These are phyloP conservation scores for Vollenhovia emeryi DNA, from an alignment of 1,140 invertebrate species.

Conservation along the genomic window DNA sequence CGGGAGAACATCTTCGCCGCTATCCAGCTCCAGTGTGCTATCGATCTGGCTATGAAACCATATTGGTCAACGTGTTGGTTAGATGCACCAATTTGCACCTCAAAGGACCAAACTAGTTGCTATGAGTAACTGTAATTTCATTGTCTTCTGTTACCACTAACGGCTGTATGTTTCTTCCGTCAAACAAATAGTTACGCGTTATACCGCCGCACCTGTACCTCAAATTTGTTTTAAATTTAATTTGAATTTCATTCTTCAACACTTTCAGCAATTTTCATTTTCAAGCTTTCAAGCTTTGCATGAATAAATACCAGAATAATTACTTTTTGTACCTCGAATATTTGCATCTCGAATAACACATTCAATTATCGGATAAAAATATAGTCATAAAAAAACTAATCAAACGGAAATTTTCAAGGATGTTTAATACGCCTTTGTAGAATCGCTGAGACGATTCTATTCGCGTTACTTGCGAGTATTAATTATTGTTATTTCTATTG, in stretches of 20 bases:
- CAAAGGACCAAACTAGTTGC: slow-evolving; percentile 47
- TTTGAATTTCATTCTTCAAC: neutral
- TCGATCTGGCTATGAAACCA: slow-evolving; percentile 52
- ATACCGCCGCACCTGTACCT: too few relatives aligned
- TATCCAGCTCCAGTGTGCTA: slow-evolving; percentile 22
- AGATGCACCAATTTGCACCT: slow-evolving; percentile 55
- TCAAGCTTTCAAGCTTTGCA: neutral
- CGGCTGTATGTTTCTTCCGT: slow-evolving; percentile 22
- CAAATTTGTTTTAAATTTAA: slow-evolving; percentile 12
- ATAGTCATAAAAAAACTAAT: neutral
- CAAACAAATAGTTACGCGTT: neutral
- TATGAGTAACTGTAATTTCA: slow-evolving; percentile 51
- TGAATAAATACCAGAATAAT: neutral
- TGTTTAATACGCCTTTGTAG: neutral
- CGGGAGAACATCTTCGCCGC: slow-evolving; percentile 1
- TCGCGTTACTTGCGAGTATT: neutral
- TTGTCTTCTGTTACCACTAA: slow-evolving; percentile 31
- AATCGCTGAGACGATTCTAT: neutral
- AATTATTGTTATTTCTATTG: neutral
- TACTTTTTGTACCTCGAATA: neutral
- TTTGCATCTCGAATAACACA: neutral
- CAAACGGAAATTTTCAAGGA: neutral
- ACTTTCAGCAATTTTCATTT: neutral
- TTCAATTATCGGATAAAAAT: neutral
- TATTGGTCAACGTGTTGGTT: slow-evolving; percentile 50